phyloP scores from a whole-genome alignment of 53 echinoderm and acorn worm genomes.

The Apostichopus leukothele region DNA sequence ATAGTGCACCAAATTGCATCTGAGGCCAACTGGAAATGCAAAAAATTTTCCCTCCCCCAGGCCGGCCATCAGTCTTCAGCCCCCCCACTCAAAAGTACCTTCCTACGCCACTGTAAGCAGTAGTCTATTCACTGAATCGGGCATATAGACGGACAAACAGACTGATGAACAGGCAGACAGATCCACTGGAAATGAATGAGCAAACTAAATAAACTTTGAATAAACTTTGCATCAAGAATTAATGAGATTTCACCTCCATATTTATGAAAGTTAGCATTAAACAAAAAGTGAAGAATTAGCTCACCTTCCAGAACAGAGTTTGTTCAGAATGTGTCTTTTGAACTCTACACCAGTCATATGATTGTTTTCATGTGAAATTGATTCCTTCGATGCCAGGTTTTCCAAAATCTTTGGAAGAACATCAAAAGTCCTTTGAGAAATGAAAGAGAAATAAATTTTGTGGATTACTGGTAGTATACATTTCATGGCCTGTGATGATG shows the following conservation, averaged over 20 bases:
- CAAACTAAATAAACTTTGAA: not conserved
- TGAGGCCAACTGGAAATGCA: too few relatives aligned
- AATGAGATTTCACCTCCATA: not conserved
- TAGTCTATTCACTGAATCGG: too few relatives aligned
- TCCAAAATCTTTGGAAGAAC: constrained; percentile 81
- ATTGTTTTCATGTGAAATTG: constrained; percentile 72
- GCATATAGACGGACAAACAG: not conserved
- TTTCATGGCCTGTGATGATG: too few relatives aligned
- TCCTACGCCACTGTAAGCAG: too few relatives aligned
- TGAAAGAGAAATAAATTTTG: not conserved
- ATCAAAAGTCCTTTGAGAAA: constrained; percentile 78
- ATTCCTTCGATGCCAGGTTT: constrained; percentile 81
- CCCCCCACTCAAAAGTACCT: too few relatives aligned
- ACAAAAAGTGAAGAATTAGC: not conserved
- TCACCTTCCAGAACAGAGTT: constrained; percentile 77
- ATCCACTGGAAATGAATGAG: not conserved
- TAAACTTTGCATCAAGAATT: not conserved
- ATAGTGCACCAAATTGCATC: too few relatives aligned
- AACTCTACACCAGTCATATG: constrained; percentile 83
- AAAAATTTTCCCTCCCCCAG: too few relatives aligned
- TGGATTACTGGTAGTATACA: too few relatives aligned
- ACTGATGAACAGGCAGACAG: not conserved
- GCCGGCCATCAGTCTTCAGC: too few relatives aligned
- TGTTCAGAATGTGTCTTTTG: constrained; percentile 82
- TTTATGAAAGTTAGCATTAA: not conserved